Percentiles rank a stretch among this genome's conserved stretches.
phyloP scores from a whole-genome alignment of 2,113 vertebrate species.

The Oreocharis arfaki region DNA sequence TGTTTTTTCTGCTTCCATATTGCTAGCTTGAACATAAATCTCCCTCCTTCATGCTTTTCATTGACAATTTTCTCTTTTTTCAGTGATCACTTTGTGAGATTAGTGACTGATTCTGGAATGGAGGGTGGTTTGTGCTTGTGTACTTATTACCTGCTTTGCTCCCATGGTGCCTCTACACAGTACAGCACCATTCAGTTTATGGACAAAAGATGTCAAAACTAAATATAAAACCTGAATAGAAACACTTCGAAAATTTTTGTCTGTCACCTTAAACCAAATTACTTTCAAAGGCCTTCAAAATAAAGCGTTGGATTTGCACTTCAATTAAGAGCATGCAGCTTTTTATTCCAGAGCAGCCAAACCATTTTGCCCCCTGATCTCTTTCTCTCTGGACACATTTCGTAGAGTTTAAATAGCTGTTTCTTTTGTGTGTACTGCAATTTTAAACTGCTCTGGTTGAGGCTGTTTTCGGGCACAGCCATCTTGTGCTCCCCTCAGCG shows the following conservation, averaged over 20 bases:
- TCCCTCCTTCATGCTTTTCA: not conserved
- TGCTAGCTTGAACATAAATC: not conserved
- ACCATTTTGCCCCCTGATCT: not conserved
- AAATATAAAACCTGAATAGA: not conserved
- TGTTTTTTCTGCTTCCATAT: not conserved
- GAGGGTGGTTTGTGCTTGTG: not conserved
- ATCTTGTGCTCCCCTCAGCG: not conserved
- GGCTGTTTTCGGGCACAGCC: not conserved
- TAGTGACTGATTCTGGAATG: not conserved
- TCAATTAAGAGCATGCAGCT: not conserved
- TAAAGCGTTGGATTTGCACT: not conserved
- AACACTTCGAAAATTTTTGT: not conserved
- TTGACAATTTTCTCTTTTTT: not conserved
- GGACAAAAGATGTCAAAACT: not conserved
- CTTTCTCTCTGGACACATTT: not conserved
- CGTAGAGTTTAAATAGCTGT: not conserved
- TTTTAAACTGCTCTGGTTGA: not conserved
- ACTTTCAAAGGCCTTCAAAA: not conserved
- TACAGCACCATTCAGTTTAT: not conserved
- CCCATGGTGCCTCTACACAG: not conserved
- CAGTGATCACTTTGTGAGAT: not conserved
- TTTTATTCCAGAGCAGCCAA: not conserved
- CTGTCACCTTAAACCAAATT: not conserved
- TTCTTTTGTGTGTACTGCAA: not conserved
- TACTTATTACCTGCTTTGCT: not conserved